Evolutionary conservation across 1,140 invertebrate genomes (phyloP), one percentile per base, ranked within the genome.

Genomic region (Drosophila kikkawai): DNA sequence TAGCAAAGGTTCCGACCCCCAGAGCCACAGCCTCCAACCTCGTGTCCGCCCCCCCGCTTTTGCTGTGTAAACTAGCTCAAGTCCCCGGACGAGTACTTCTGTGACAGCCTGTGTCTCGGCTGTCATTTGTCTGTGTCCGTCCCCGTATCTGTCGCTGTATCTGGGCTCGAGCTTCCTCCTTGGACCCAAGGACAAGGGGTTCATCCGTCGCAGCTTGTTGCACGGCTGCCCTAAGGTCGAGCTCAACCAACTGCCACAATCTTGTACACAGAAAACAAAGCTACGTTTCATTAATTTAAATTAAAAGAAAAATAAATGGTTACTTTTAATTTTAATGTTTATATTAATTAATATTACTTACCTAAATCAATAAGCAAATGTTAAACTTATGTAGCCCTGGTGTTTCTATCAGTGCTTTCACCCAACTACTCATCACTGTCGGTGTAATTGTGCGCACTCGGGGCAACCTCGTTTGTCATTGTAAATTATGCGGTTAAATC

Each of bases 401-500:
- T 5, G 37, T 12, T 47, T 12, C 29, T 67, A 53, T n/a, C n/a
- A 69, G 67, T 69, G 67, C 4, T 34, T 19, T 11, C 26, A 13
- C 41, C 44, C 22, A 44, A 70, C 34, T 47, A 34, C 44, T 37
- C 47, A 48, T 26, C 45, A n/a, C 42, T 63, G 56, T 48, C 69
- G 70, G 85, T 82, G 85, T 90, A 90, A 90, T 90, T 90, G 85
- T 85, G 85, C 85, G 75, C 75, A 90, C 65, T 67, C 63, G 67
- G 71, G 50, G 56, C 75, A 79, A 68, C 85, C 85, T 90, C 85
- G 86, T 90, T 90, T 90, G 85, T 91, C 85, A 91, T 85, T 90
- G 85, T 90, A 91, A 90, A 90, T 90, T 90, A 90, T 90, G 82
- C 68, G 81, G 85, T 90, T 90, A 77, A 90, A 90, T 90, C 88